Conservation (phyloP, 2,113 vertebrate genomes). For the Syrmaticus mikado region DNA sequence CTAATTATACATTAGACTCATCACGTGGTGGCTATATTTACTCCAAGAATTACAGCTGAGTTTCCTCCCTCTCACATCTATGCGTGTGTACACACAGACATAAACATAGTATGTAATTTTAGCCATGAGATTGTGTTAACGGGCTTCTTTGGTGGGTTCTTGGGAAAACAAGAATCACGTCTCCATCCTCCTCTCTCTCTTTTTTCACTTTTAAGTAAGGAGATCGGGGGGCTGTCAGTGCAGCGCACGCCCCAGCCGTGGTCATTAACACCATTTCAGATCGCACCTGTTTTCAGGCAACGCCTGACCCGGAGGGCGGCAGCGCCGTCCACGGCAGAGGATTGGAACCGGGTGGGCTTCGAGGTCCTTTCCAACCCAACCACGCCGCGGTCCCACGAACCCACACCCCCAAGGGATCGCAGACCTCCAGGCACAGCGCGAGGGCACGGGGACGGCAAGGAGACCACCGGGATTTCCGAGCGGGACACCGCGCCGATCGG, state of each 20-base stretch:
- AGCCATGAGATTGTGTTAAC: background rate
- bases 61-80: slow-evolving; percentile 15
- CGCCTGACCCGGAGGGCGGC: too few relatives aligned
- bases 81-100: background rate
- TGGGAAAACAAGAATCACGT: rapidly evolving
- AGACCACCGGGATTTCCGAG: background rate
- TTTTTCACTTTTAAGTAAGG: background rate
- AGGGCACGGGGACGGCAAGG: background rate
- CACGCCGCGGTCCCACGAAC: background rate
- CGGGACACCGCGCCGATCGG: slow-evolving; percentile 16
- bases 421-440: background rate
- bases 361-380: background rate
- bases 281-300: background rate
- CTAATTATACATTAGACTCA: slow-evolving; percentile 57
- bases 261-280: background rate
- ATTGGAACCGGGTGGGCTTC: background rate
- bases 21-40: slow-evolving; percentile 67
- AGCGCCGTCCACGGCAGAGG: too few relatives aligned
- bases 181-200: too few relatives aligned
- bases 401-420: background rate
- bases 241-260: too few relatives aligned
- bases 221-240: rapidly evolving
- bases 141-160: background rate
- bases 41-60: slow-evolving; percentile 24
- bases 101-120: background rate